Evolutionary conservation across 2,113 vertebrate species (phyloP).

Genomic region (Athene cunicularia): DNA sequence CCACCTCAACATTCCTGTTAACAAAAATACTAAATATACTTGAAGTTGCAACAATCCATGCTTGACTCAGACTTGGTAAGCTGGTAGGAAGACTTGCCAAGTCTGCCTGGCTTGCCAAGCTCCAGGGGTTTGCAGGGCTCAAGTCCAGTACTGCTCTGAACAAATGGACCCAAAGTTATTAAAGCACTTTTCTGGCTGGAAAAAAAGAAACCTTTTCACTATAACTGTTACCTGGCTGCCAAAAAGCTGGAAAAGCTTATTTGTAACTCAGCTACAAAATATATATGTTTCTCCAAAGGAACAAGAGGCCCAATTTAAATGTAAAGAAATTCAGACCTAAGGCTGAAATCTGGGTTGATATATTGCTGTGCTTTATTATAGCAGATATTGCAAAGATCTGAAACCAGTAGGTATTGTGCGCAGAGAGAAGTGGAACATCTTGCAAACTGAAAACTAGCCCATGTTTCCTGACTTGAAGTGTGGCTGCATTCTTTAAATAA

Average conservation of each 20-base stretch:
- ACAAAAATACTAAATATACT: conserved; percentile 49
- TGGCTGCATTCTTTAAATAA: not conserved
- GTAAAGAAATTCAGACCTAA: conserved; percentile 5
- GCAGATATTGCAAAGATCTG: not conserved
- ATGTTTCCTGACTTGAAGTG: not conserved
- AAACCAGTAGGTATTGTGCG: not conserved
- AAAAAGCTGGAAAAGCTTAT: conserved; percentile 60
- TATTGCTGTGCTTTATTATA: not conserved
- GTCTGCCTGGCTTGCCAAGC: conserved; percentile 68
- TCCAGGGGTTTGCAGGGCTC: conserved; percentile 73
- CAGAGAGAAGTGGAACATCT: not conserved
- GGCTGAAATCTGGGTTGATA: not conserved
- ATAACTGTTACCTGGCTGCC: conserved; percentile 69
- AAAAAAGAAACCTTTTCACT: conserved; percentile 63
- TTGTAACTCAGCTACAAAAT: conserved; percentile 21
- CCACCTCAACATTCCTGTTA: conserved; percentile 36
- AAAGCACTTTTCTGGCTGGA: conserved; percentile 71
- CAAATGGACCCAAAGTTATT: conserved; percentile 71
- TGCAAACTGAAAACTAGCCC: not conserved
- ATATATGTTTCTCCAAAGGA: not conserved
- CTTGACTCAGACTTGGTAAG: conserved; percentile 56
- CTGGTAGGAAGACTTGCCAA: conserved; percentile 65
- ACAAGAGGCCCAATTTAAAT: conserved; percentile 10
- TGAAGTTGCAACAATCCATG: conserved; percentile 39
- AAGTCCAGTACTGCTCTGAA: conserved; percentile 60